These are phyloP conservation scores for Nematolebias whitei DNA, from an alignment of 2,113 vertebrate genomes.

Conservation along the genomic window DNA sequence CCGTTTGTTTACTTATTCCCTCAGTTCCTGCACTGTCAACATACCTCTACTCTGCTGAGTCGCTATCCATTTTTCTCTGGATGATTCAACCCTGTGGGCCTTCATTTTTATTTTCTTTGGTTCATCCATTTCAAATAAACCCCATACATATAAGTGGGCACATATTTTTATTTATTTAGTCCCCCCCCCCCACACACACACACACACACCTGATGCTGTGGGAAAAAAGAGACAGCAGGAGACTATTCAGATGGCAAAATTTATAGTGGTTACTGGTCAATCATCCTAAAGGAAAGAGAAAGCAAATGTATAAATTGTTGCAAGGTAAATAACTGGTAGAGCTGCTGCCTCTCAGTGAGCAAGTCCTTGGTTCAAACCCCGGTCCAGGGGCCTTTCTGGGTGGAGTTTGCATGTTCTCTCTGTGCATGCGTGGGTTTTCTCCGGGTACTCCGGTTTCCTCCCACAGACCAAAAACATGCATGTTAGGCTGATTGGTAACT, in stretches of 20 bases:
- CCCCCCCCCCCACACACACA: too few relatives aligned
- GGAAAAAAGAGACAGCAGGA: not conserved
- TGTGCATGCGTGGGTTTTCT: too few relatives aligned
- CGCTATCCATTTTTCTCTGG: conserved; percentile 31
- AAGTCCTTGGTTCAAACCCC: too few relatives aligned
- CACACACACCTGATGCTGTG: conserved; percentile 2
- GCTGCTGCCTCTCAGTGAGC: not conserved
- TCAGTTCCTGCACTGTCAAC: conserved; percentile 51
- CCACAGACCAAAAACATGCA: too few relatives aligned
- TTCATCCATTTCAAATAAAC: conserved; percentile 10
- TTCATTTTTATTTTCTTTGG: conserved; percentile 20
- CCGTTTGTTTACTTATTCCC: conserved; percentile 69
- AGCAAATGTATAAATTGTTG: not conserved
- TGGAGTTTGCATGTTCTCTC: too few relatives aligned
- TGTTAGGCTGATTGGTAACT: too few relatives aligned
- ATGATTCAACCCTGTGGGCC: conserved; percentile 28
- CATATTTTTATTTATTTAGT: not conserved
- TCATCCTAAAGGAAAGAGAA: not conserved
- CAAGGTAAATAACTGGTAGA: not conserved
- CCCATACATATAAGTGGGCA: not conserved
- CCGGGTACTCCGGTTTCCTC: too few relatives aligned
- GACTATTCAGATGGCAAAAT: too few relatives aligned
- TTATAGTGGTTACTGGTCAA: not conserved
- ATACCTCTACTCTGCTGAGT: conserved; percentile 20
- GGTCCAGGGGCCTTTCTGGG: too few relatives aligned